phyloP scores from a whole-genome alignment of 92 coral and sea anemone species.

The Phymanthus crucifer region DNA sequence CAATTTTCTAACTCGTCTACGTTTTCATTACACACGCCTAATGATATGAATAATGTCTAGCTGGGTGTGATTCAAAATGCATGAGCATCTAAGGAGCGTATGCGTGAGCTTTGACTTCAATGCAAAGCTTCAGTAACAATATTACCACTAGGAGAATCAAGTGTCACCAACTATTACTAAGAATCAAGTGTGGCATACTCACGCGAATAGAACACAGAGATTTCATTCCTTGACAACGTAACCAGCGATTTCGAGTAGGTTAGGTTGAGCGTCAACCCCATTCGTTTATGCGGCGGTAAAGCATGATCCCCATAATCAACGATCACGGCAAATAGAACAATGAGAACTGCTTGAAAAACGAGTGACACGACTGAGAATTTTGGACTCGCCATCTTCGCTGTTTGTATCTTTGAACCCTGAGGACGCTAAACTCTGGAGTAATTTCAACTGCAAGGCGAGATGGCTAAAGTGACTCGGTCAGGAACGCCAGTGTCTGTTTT shows the following conservation, averaged over 20 bases:
- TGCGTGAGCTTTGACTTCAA: too few species aligned
- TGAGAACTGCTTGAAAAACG: slow-evolving; percentile 56
- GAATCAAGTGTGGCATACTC: slow-evolving; percentile 10
- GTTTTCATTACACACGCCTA: too few species aligned
- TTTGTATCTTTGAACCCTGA: neutral
- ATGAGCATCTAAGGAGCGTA: too few species aligned
- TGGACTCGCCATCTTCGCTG: slow-evolving; percentile 2
- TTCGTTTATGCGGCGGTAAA: slow-evolving; percentile 47
- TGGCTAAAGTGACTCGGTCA: neutral
- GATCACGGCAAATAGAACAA: slow-evolving; percentile 65
- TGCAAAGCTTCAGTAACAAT: too few species aligned
- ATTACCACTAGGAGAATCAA: too few species aligned
- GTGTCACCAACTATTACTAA: neutral
- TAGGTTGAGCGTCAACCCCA: slow-evolving; percentile 13
- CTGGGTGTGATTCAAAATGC: too few species aligned
- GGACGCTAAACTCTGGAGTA: neutral
- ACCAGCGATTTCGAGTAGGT: slow-evolving; percentile 14
- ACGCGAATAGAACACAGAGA: slow-evolving; percentile 65
- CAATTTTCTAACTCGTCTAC: too few species aligned
- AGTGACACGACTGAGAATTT: slow-evolving; percentile 57
- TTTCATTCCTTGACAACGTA: slow-evolving; percentile 43
- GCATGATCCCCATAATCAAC: slow-evolving; percentile 73
- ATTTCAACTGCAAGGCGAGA: neutral
- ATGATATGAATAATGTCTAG: too few species aligned
- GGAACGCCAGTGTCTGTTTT: neutral